Conservation (phyloP, 2,113 vertebrate genomes). For the Chloroceryle aenea region DNA sequence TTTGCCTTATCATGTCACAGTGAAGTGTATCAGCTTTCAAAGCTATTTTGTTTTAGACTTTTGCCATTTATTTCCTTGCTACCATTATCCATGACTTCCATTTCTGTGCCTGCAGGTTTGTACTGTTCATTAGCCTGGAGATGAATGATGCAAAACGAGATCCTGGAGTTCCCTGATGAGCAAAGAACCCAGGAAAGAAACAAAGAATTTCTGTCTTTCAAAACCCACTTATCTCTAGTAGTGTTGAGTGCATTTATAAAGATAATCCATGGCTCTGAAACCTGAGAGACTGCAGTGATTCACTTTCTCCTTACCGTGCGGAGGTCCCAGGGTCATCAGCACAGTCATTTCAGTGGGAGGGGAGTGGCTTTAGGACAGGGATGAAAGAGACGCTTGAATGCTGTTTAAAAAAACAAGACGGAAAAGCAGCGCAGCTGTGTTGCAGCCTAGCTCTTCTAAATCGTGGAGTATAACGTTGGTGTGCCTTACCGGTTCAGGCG, state of each 20-base stretch:
- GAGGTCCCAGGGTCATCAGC: background rate
- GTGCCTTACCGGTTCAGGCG: background rate
- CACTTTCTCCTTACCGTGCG: background rate
- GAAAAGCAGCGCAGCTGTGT: background rate
- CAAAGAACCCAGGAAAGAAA: background rate
- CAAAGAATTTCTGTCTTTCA: background rate
- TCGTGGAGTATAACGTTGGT: background rate
- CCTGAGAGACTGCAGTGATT: background rate
- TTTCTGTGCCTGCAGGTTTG: background rate
- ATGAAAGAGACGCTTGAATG: background rate
- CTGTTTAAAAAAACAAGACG: background rate
- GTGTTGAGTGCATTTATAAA: background rate
- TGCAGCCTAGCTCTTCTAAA: background rate
- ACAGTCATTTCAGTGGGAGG: constrained; percentile 10
- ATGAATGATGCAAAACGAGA: background rate
- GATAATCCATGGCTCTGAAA: background rate
- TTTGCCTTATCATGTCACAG: background rate
- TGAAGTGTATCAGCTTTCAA: background rate
- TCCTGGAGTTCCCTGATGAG: background rate
- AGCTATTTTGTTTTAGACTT: background rate
- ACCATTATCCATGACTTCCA: background rate
- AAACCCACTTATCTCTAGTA: background rate
- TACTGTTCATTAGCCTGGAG: background rate
- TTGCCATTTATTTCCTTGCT: background rate
- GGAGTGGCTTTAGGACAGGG: background rate